Base-by-base conservation (phyloP, 1,140 invertebrate genomes). In the Sesamia nonagrioides region DNA sequence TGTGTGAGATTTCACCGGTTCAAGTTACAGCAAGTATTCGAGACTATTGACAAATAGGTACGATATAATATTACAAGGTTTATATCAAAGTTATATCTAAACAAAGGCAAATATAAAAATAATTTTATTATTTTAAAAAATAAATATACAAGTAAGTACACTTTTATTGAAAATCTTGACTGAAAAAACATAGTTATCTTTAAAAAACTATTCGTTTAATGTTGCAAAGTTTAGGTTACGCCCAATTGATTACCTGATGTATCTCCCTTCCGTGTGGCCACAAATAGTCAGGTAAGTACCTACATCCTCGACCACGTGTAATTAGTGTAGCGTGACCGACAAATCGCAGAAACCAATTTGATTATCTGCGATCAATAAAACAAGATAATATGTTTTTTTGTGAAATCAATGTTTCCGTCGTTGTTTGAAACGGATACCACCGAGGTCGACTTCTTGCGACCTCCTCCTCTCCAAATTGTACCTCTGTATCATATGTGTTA, bases 381-480 rank as follows among this genome's bases (percentile, higher is more conserved):
- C 27, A 60, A 13, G 1, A 11, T 40, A 60, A 56, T 77, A 78
- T 75, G 42, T 77, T 83, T 82, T n/a, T 85, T 82, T 79, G 71
- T 56, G 50, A 78, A 83, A 85, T 83, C 79, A 81, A 79, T 58
- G 68, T 86, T 88, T 90, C 87, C 88, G 84, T 81, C 85, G 79
- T 77, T 21, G 80, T 86, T 75, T 84, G 87, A 82, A 87, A 78
- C 89, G 89, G 89, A 90, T 86, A 84, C 83, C 75, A 52, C 8
- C 89, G 83, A 90, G 89, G 89, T 76, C 85, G 81, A 6, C 84
- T 58, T 81, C 84, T 85, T 27, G 27, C 27, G 27, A 40, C 37
- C 50, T 54, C n/a, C 72, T 61, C 50, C 72, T 74, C 35, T 17
- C 5, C 45, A 35, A 68, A 48, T 68, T 68, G 56, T 60, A 54